phyloP scores from a whole-genome alignment of 2,113 vertebrate species.

The Nematolebias whitei region DNA sequence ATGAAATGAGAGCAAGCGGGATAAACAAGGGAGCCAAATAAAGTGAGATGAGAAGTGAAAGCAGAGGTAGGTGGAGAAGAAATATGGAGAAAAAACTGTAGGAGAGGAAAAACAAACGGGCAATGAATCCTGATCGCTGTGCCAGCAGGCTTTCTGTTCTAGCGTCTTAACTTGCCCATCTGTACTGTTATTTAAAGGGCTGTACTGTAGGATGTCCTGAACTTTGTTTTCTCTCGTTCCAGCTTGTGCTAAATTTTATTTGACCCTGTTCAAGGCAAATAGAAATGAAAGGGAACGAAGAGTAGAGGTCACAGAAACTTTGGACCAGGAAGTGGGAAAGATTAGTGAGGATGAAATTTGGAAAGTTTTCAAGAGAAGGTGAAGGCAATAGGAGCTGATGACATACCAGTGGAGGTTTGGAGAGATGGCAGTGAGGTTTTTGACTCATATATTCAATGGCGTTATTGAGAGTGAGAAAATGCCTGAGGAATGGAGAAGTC shows the following conservation, averaged over 20 bases:
- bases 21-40: slow-evolving; percentile 53
- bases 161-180: slow-evolving; percentile 25
- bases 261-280: not conserved
- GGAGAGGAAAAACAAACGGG: slow-evolving; percentile 41
- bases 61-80: slow-evolving; percentile 17
- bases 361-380: too few relatives aligned
- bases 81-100: slow-evolving; percentile 15
- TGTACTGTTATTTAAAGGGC: slow-evolving; percentile 15
- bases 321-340: too few relatives aligned
- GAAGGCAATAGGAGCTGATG: too few relatives aligned
- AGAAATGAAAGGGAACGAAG: too few relatives aligned
- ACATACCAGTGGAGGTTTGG: too few relatives aligned
- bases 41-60: slow-evolving; percentile 43
- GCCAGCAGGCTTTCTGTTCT: slow-evolving; percentile 36
- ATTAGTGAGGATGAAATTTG: too few relatives aligned
- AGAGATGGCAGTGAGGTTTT: too few relatives aligned
- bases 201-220: not conserved
- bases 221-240: not conserved
- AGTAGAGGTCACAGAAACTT: too few relatives aligned
- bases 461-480: too few relatives aligned
- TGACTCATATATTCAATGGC: too few relatives aligned
- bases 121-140: slow-evolving; percentile 28
- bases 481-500: too few relatives aligned
- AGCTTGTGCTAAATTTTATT: not conserved
- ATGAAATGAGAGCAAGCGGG: slow-evolving; percentile 53